These are phyloP conservation scores for Plebejus argus DNA, from an alignment of 2,888 invertebrate genomes.

Conservation along the genomic window DNA sequence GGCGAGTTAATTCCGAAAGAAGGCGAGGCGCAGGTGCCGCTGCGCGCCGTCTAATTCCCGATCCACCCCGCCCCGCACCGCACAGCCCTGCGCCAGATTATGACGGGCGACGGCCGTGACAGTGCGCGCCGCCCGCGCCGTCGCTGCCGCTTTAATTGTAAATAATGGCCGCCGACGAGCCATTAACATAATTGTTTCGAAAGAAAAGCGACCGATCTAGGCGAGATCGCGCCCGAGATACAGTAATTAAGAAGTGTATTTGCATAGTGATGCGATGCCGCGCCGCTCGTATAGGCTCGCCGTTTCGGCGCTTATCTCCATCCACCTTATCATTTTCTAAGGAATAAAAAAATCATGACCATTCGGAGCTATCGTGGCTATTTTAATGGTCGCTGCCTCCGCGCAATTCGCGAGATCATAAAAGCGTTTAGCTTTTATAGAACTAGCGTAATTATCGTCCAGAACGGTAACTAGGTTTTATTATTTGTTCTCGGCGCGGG, in stretches of 20 bases:
- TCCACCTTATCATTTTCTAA: constrained; percentile 58
- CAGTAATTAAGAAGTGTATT: constrained; percentile 69
- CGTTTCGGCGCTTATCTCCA: constrained; percentile 63
- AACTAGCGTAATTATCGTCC: constrained; percentile 62
- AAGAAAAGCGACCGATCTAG: constrained; percentile 70
- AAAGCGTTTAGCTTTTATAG: constrained; percentile 42
- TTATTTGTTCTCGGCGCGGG: constrained; percentile 56
- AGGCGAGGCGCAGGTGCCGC: constrained; percentile 70
- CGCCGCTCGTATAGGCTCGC: constrained; percentile 60
- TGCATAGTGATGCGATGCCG: constrained; percentile 65
- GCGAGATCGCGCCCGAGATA: constrained; percentile 71
- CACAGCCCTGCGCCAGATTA: constrained; percentile 66
- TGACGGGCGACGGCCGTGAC: constrained; percentile 59
- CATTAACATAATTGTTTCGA: constrained; percentile 75
- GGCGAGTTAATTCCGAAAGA: constrained; percentile 77
- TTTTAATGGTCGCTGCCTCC: not conserved
- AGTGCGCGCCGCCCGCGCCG: constrained; percentile 51
- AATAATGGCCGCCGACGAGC: constrained; percentile 59
- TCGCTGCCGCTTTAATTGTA: constrained; percentile 66
- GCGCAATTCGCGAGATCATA: constrained; percentile 17
- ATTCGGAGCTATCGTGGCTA: constrained; percentile 41
- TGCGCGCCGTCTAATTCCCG: not conserved
- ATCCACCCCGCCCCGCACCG: not conserved
- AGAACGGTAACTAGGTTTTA: constrained; percentile 64
- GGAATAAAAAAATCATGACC: constrained; percentile 51